These are phyloP conservation scores for Notoglanidium macrostoma DNA, from an alignment of 2,797 vertebrate genomes.

Conservation along the genomic window DNA sequence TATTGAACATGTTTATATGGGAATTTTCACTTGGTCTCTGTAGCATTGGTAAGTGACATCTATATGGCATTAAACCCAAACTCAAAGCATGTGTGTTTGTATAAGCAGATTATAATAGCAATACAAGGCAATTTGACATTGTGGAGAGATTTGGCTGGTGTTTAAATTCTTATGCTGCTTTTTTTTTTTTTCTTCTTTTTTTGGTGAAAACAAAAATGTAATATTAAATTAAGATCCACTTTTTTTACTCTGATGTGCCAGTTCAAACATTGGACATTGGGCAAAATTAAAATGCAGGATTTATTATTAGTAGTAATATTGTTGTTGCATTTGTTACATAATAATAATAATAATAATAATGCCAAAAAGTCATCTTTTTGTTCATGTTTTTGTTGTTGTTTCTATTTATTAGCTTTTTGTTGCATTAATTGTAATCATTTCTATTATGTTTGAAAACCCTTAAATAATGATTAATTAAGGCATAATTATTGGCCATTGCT, in stretches of 20 bases:
- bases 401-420: neutral
- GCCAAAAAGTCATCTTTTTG: no score
- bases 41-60: slow-evolving; percentile 30
- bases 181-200: neutral
- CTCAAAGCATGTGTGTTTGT: neutral
- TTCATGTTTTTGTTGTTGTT: neutral
- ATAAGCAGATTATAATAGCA: neutral
- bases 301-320: neutral
- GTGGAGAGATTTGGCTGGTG: neutral
- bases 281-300: neutral
- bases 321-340: neutral
- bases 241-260: neutral
- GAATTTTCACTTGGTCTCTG: neutral
- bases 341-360: neutral
- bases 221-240: neutral
- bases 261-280: neutral
- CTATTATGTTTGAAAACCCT: neutral
- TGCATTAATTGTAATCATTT: neutral
- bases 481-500: neutral
- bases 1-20: slow-evolving; percentile 26
- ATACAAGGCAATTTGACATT: neutral
- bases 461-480: neutral
- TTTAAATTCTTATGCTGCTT: neutral
- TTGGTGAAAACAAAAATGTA: neutral
- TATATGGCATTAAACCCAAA: neutral